Evolutionary conservation across 2,113 vertebrate genomes (phyloP), one percentile per base, ranked within the genome.

Genomic region (Odontophorus gujanensis): DNA sequence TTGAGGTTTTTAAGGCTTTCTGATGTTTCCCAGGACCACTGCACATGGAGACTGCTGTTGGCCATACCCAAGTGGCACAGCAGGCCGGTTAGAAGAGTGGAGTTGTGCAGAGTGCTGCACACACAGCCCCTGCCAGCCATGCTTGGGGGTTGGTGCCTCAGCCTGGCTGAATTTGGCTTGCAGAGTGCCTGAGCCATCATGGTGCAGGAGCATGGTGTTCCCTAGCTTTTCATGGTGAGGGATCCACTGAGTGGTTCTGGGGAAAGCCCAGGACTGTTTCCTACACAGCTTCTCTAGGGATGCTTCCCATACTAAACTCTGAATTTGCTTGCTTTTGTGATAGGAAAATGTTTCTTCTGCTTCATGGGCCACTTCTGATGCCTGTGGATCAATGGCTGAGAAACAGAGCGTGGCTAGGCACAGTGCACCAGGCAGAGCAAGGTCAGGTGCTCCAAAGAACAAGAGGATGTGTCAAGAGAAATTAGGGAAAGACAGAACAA

Each of bases 201-300:
- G 0, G 0, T n/a, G 47, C 4, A 1, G 45, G 25, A 4, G 3
- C 9, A 42, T 0, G 0, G 6, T 19, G 32, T 34, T 83, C 69
- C 63, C 82, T 59, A 81, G 6, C 68, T 16, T 71, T 57, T 22
- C 42, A 32, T 17, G 43, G 42, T 19, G 19, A 34, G 38, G 3
- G 16, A 55, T 50, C 0, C 0, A 45, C 78, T 43, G 7, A 2
- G 26, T 72, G 34, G 7, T 71, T 75, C 48, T 42, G 28, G 80
- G 36, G 79, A 66, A 20, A 50, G 32, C 65, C 21, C n/a, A 26
- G 28, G 13, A 45, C 34, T 89, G 18, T 42, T 50, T 61, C 8
- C 9, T 15, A 22, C 47, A 3, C 25, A 30, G 53, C 58, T 90
- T 34, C 32, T 10, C 1, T 15, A 6, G 40, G 5, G 55, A 14